A percentile compares a stretch with the other conserved stretches of the same genome.
These are phyloP conservation scores for Ylistrum balloti DNA, from an alignment of 1,140 invertebrate species.

Conservation along the genomic window DNA sequence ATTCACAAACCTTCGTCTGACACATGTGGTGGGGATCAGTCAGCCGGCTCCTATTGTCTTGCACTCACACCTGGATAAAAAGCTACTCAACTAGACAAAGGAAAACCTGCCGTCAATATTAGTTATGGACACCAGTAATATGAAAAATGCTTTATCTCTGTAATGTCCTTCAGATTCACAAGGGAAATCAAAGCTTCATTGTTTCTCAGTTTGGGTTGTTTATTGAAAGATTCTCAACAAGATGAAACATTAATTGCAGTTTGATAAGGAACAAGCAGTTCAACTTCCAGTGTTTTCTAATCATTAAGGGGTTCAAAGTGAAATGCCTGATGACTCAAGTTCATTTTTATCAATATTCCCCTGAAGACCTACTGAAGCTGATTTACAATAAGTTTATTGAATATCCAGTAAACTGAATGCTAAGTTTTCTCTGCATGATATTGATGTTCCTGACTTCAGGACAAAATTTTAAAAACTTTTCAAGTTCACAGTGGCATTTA, in stretches of 20 bases:
- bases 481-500: too few relatives aligned
- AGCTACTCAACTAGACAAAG: not conserved
- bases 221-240: not conserved
- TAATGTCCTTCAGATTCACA: not conserved
- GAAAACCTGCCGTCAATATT: not conserved
- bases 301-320: too few relatives aligned
- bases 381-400: too few relatives aligned
- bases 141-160: not conserved
- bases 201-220: not conserved
- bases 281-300: not conserved
- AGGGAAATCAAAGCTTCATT: not conserved
- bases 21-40: not conserved
- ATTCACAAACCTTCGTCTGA: not conserved
- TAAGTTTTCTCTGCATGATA: too few relatives aligned
- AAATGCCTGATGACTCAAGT: too few relatives aligned
- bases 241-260: not conserved
- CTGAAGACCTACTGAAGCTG: too few relatives aligned
- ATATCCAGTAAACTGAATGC: too few relatives aligned
- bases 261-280: not conserved
- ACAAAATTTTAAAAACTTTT: too few relatives aligned
- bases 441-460: too few relatives aligned
- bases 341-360: too few relatives aligned
- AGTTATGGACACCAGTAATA: not conserved
- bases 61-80: conserved; percentile 4
- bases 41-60: not conserved